A percentile compares a stretch with the other conserved stretches of the same genome.
These are phyloP conservation scores for Cheiracanthium punctorium DNA, from an alignment of 2,888 invertebrate species.

Conservation along the genomic window DNA sequence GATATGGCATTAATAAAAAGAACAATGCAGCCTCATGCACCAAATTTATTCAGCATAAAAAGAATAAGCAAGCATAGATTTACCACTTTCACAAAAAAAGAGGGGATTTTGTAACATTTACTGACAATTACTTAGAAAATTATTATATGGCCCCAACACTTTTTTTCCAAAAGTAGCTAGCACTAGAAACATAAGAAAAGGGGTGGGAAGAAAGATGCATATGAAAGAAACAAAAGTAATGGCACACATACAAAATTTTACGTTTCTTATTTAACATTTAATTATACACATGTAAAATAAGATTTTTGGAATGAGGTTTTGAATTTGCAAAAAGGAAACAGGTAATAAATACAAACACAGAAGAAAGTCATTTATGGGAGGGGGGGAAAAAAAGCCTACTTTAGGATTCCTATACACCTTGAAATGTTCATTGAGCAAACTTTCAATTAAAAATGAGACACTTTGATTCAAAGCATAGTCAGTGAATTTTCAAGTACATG, in stretches of 20 bases:
- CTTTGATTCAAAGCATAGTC: not conserved
- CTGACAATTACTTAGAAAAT: constrained; percentile 11
- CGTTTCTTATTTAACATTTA: constrained; percentile 28
- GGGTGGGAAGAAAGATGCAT: constrained; percentile 20
- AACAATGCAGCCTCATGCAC: constrained; percentile 50
- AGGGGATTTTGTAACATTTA: constrained; percentile 41
- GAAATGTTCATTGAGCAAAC: constrained; percentile 44
- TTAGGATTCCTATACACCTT: constrained; percentile 27
- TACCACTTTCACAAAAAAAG: constrained; percentile 40
- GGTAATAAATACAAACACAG: constrained; percentile 14
- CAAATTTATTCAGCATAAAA: constrained; percentile 65
- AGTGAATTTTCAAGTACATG: too few species aligned
- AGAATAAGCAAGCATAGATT: constrained; percentile 44
- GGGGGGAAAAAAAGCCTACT: not conserved
- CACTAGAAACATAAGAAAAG: constrained; percentile 39
- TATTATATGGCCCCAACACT: constrained; percentile 56
- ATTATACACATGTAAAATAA: constrained; percentile 12
- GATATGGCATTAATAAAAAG: too few species aligned
- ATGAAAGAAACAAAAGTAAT: constrained; percentile 17
- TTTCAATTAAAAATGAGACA: not conserved
- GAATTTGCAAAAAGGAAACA: not conserved
- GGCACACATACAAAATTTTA: constrained; percentile 47
- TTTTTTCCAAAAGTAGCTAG: constrained; percentile 35
- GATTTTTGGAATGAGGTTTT: constrained; percentile 47
- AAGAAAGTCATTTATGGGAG: not conserved